Evolutionary conservation across 2,113 vertebrate species (phyloP).

Genomic region (Neogobius melanostomus): DNA sequence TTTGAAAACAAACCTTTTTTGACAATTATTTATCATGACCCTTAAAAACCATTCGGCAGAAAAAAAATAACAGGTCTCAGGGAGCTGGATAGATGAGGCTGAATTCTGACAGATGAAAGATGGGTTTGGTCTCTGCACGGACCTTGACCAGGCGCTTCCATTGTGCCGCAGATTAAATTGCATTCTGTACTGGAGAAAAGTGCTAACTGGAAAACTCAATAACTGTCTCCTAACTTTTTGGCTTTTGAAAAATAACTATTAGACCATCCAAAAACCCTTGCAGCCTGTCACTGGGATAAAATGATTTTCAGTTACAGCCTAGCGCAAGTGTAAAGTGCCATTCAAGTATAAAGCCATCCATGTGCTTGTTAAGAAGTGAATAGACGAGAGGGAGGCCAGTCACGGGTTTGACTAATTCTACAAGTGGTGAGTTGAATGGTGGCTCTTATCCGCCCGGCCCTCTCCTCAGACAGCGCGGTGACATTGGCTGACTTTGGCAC

Average conservation of each 20-base stretch:
- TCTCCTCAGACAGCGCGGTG: slow-evolving; percentile 17
- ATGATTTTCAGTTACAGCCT: neutral
- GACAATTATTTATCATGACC: neutral
- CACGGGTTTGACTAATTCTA: slow-evolving; percentile 36
- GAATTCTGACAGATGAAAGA: neutral
- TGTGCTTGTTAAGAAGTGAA: slow-evolving; percentile 1
- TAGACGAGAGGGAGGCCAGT: neutral
- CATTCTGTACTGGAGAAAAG: slow-evolving; percentile 5
- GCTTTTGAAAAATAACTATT: slow-evolving; percentile 10
- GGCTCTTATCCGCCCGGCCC: slow-evolving; percentile 34
- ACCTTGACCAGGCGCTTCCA: neutral
- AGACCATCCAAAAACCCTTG: slow-evolving; percentile 1
- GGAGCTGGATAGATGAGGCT: neutral
- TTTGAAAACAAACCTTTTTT: too few relatives aligned
- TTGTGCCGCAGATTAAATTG: neutral
- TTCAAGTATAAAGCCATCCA: neutral
- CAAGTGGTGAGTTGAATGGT: slow-evolving; percentile 23
- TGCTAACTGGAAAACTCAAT: slow-evolving; percentile 9
- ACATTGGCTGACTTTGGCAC: slow-evolving; percentile 64
- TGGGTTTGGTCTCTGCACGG: neutral
- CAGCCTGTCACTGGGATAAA: slow-evolving; percentile 8
- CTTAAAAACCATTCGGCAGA: neutral
- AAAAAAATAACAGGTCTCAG: neutral
- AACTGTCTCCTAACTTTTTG: neutral
- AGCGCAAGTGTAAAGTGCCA: slow-evolving; percentile 4